Percentiles rank a stretch among this genome's conserved stretches.
Evolutionary conservation across 1,140 invertebrate genomes (phyloP).

Genomic region (Venustaconcha ellipsiformis): DNA sequence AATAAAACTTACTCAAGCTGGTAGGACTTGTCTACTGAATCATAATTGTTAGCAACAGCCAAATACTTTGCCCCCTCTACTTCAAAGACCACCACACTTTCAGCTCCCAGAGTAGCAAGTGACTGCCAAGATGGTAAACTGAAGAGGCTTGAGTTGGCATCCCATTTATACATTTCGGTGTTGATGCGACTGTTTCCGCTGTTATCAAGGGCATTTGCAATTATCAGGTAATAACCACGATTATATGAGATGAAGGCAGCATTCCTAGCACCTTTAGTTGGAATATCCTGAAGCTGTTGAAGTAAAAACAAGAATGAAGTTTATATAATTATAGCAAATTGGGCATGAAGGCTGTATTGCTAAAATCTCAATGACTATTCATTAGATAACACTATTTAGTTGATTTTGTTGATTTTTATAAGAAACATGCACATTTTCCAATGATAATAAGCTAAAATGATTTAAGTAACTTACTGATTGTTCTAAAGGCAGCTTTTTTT

Average conservation of each 20-base stretch:
- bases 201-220: constrained; percentile 58
- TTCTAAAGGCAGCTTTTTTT: too few species aligned
- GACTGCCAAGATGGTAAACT: constrained; percentile 39
- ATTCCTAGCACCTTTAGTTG: constrained; percentile 54
- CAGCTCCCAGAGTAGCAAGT: constrained; percentile 50
- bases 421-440: too few species aligned
- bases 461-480: too few species aligned
- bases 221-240: constrained; percentile 44
- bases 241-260: constrained; percentile 46
- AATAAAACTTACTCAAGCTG: constrained; percentile 35
- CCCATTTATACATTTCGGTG: constrained; percentile 56
- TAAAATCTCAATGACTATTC: too few species aligned
- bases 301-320: too few species aligned
- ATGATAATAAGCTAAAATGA: too few species aligned
- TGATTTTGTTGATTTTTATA: too few species aligned
- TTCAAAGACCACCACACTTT: constrained; percentile 40
- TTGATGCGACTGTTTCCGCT: constrained; percentile 45
- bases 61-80: constrained; percentile 52
- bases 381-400: too few species aligned
- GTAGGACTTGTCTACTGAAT: constrained; percentile 40
- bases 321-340: too few species aligned
- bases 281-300: constrained; percentile 52
- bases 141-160: constrained; percentile 40
- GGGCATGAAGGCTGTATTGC: too few species aligned
- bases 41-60: constrained; percentile 59